phyloP scores from a whole-genome alignment of 2,797 vertebrate genomes.

The Gambelia wislizenii region DNA sequence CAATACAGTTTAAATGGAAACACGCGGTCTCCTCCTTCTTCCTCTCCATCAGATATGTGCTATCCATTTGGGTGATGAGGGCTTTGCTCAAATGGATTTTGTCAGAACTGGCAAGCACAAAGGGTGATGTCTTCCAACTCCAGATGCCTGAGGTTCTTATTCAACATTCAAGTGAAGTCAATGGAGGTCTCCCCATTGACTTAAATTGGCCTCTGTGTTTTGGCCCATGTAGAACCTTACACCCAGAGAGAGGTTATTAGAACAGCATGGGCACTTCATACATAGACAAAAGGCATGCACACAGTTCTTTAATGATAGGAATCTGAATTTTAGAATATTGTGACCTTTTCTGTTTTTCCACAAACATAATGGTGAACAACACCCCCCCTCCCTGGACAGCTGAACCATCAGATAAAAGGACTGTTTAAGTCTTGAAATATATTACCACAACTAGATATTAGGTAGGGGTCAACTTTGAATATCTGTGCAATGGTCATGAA shows the following conservation, averaged over 20 bases:
- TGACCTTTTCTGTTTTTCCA: conserved; percentile 29
- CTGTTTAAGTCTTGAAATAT: neutral
- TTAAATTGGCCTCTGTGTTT: conserved; percentile 47
- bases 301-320: conserved; percentile 13
- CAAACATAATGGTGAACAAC: neutral
- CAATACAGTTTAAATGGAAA: conserved; percentile 78
- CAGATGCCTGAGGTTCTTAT: conserved; percentile 61
- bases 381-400: neutral
- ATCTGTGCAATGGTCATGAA: neutral
- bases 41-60: conserved; percentile 64
- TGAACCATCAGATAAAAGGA: neutral
- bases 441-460: neutral
- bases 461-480: neutral
- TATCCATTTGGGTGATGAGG: conserved; percentile 67
- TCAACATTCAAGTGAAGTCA: conserved; percentile 49
- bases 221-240: conserved; percentile 11
- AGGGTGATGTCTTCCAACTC: conserved; percentile 47
- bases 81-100: conserved; percentile 71
- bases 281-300: neutral
- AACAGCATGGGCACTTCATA: conserved; percentile 9
- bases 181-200: conserved; percentile 45
- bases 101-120: conserved; percentile 75
- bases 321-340: conserved; percentile 10
- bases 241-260: neutral
- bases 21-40: conserved; percentile 54